Evolutionary conservation across 2,797 vertebrate genomes (phyloP).

Genomic region (Ciconia nigra): DNA sequence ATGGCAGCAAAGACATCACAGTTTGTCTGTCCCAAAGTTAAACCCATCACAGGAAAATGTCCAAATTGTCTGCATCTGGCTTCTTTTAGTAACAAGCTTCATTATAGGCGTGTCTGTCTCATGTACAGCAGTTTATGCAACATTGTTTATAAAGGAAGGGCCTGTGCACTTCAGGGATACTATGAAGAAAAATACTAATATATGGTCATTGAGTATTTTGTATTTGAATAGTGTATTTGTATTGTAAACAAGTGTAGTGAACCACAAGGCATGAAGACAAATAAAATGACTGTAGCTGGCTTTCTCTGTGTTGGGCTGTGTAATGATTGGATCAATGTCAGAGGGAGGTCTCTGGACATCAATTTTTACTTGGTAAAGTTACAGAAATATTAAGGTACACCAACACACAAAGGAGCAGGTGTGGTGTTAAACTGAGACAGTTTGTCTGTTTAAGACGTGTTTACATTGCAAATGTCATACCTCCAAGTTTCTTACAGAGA

Average conservation of each 20-base stretch:
- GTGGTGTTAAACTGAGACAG: accelerated
- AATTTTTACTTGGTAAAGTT: background rate
- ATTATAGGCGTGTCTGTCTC: constrained; percentile 39
- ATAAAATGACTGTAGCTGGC: constrained; percentile 67
- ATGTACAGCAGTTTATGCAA: constrained; percentile 56
- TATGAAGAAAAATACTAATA: constrained; percentile 58
- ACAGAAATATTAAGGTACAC: background rate
- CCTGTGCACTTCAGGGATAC: constrained; percentile 69
- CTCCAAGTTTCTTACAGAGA: background rate
- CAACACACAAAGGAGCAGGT: background rate
- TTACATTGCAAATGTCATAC: background rate
- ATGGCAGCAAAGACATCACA: background rate
- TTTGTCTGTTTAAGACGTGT: background rate
- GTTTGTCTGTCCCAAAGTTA: background rate
- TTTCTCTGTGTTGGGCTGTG: background rate
- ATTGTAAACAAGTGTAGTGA: constrained; percentile 73
- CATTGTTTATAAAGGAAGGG: constrained; percentile 62
- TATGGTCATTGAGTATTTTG: constrained; percentile 74
- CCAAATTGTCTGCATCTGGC: background rate
- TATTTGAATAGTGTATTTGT: constrained; percentile 72
- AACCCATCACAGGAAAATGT: background rate
- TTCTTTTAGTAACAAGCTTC: constrained; percentile 41
- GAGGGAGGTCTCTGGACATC: background rate
- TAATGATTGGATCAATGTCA: background rate
- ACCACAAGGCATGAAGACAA: constrained; percentile 71